These are phyloP conservation scores for Chromis chromis DNA, from an alignment of 2,797 vertebrate species.

Conservation along the genomic window DNA sequence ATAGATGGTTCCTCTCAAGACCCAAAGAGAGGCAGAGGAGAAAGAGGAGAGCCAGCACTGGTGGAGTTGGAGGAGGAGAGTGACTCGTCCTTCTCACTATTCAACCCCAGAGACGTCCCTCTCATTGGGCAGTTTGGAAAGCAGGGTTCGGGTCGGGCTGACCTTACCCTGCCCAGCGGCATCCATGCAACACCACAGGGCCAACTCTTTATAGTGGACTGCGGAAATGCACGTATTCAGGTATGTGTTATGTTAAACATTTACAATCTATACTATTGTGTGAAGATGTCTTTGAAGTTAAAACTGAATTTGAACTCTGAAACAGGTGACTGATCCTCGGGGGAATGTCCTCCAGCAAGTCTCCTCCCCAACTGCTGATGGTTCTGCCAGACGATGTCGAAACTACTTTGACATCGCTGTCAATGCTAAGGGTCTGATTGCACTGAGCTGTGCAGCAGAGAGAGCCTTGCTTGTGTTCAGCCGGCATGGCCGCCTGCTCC, in stretches of 20 bases:
- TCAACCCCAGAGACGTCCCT: slow-evolving; percentile 50
- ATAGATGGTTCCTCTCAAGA: slow-evolving; percentile 76
- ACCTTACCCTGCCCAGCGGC: slow-evolving; percentile 86
- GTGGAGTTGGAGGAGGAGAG: slow-evolving; percentile 75
- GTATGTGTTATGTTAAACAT: slow-evolving; percentile 54
- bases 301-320: slow-evolving; percentile 31
- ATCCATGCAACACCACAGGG: slow-evolving; percentile 82
- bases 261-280: not conserved
- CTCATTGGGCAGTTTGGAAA: slow-evolving; percentile 85
- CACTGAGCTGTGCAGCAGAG: slow-evolving; percentile 84
- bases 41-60: slow-evolving; percentile 61
- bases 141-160: slow-evolving; percentile 86
- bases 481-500: slow-evolving; percentile 85
- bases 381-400: slow-evolving; percentile 73
- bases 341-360: slow-evolving; percentile 87
- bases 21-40: slow-evolving; percentile 52
- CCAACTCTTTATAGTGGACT: slow-evolving; percentile 87
- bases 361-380: slow-evolving; percentile 63
- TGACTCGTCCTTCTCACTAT: slow-evolving; percentile 35
- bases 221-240: slow-evolving; percentile 87
- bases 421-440: slow-evolving; percentile 85
- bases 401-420: slow-evolving; percentile 89
- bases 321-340: slow-evolving; percentile 80
- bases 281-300: not conserved
- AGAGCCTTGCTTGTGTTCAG: slow-evolving; percentile 85